Evolutionary conservation across 2,888 invertebrate genomes (phyloP), one percentile per base, ranked within the genome.

Genomic region (Erebia ligea): DNA sequence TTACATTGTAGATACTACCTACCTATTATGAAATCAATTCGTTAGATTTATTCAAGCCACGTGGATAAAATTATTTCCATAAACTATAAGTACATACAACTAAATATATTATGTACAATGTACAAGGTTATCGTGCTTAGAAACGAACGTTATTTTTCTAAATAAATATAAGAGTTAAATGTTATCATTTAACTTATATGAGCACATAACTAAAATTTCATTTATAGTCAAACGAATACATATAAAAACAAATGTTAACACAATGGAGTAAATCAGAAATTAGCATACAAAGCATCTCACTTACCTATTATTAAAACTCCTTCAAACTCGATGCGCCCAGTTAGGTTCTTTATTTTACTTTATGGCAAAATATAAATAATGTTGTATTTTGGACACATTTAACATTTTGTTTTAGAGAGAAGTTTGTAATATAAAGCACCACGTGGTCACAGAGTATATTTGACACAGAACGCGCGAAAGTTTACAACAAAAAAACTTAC

Each of bases 361-460:
- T 81, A 89, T 89, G 69, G 88, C 77, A 62, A 88, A 89, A 82
- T 89, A 85, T 80, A 86, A 74, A 75, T 84, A 86, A 84, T 87
- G 76, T 74, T 86, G 85, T 84, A 82, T 83, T 73, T 80, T 78
- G 73, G 71, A 78, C 76, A 79, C 81, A 79, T 82, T 78, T 80
- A 85, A 75, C 88, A 89, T 57, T 79, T 84, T 86, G 80, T 79
- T 75, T 17, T 71, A 75, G 70, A 78, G 74, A 68, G 48, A 67
- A 25, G 66, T 63, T 77, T 76, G 73, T 64, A 72, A 73, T 62
- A 74, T 50, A 71, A 71, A 42, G 57, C 70, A 76, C 78, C 75
- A 77, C 81, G 77, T 81, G 81, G 70, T 76, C 78, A 75, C 74
- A 73, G 78, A 79, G 21, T 62, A 21, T 77, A 78, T 65, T 57